Conservation (phyloP, 2,888 invertebrate species). For the Diarsia dahlii region DNA sequence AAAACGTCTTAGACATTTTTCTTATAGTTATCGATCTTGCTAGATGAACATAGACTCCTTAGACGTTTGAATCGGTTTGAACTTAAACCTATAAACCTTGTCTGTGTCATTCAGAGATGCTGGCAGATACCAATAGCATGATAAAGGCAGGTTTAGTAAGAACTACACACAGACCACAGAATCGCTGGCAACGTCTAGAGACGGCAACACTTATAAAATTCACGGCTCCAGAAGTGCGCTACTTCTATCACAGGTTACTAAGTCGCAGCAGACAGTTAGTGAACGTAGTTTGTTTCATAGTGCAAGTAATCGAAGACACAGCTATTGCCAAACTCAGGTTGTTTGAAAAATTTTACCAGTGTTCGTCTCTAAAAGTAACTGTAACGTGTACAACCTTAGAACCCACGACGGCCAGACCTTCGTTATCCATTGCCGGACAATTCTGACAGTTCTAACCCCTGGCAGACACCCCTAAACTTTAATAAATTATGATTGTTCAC, state of each 20-base stretch:
- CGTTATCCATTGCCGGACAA: too few relatives aligned
- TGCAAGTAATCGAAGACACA: not conserved
- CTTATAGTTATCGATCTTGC: not conserved
- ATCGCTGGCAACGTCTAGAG: not conserved
- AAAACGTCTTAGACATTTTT: conserved; percentile 13
- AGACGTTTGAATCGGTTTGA: not conserved
- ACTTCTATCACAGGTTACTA: not conserved
- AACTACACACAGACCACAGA: not conserved
- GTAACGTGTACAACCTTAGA: not conserved
- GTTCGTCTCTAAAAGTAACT: not conserved
- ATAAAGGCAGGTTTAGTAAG: conserved; percentile 17
- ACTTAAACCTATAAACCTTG: not conserved
- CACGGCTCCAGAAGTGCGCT: not conserved
- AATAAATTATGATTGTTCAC: too few relatives aligned
- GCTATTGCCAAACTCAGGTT: not conserved
- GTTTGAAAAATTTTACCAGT: not conserved
- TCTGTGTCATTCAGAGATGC: conserved; percentile 14
- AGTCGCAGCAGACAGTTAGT: too few relatives aligned
- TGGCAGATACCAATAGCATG: conserved; percentile 9
- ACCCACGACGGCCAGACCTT: too few relatives aligned
- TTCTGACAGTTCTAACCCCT: too few relatives aligned
- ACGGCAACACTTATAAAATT: not conserved
- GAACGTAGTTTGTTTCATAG: not conserved
- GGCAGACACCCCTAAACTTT: too few relatives aligned
- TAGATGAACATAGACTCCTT: not conserved